Base-by-base conservation (phyloP, 2,113 vertebrate genomes). In the Puntigrus tetrazona region DNA sequence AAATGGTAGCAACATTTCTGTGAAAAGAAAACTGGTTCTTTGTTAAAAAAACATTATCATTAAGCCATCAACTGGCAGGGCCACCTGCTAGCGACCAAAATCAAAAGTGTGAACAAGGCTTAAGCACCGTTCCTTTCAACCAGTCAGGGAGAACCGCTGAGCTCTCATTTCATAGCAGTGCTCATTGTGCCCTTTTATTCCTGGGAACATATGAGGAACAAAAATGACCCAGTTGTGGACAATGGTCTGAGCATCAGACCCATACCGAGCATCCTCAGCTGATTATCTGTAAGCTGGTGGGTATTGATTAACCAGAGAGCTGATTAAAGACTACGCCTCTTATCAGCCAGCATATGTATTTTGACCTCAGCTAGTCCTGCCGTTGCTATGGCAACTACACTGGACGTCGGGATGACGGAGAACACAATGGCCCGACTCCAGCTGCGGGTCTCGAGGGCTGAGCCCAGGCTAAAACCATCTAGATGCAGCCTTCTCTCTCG, bases 201-300 rank as follows among this genome's bases (percentile, higher is more conserved):
- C 20, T 25, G 70, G 76, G 55, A 89, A 80, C 47, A 50, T 59
- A 85, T 79, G 70, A 67, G 18, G 27, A 74, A 34, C 65, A 81
- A 72, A 82, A 82, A 63, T 84, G 84, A 86, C 84, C 82, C 80
- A 83, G 61, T 82, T 82, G 73, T 43, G 43, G 78, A 25, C 29
- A 65, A 41, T 5, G 18, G 73, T 22, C 8, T 5, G 6, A 70
- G 43, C 31, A 65, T 11, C 45, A 52, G 43, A 67, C 59, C 36
- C 31, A 9, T 16, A 3, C 16, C 1, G 31, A 67, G 7, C 16
- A 3, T 69, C 27, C 43, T 69, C n/a, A 70, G 61, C 25, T 27
- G 25, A 75, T 57, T 45, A 43, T 27, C n/a, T 59, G 55, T 27
- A 59, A 25, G 27, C 55, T 50, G 41, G 47, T 7, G n/a, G 27